Conservation (phyloP, 2,113 vertebrate genomes). For the Dasyurus viverrinus region DNA sequence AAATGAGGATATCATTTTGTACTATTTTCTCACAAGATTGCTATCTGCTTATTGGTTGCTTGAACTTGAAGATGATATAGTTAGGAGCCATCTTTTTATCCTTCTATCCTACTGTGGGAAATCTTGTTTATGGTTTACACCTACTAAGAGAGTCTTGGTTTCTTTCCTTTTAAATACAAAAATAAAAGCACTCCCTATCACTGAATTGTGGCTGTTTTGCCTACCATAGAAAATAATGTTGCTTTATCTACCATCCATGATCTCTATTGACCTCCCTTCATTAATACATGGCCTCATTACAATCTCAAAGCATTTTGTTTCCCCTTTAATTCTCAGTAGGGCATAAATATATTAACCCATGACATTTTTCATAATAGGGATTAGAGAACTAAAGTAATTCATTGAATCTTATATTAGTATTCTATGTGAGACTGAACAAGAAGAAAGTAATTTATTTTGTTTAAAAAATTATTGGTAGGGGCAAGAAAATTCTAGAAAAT, state of each 20-base stretch:
- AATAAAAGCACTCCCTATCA: constrained; percentile 45
- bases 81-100: constrained; percentile 27
- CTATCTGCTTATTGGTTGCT: background rate
- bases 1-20: constrained; percentile 10
- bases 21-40: background rate
- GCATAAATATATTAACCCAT: constrained; percentile 69
- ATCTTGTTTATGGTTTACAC: constrained; percentile 53
- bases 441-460: constrained; percentile 48
- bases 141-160: constrained; percentile 5
- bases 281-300: constrained; percentile 65
- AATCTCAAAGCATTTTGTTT: constrained; percentile 60
- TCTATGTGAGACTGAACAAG: background rate
- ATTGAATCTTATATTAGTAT: constrained; percentile 22
- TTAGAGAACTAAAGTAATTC: constrained; percentile 44
- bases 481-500: constrained; percentile 13
- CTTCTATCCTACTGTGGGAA: constrained; percentile 49
- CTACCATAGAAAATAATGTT: constrained; percentile 5
- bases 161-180: constrained; percentile 60
- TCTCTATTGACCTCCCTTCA: constrained; percentile 45
- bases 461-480: background rate
- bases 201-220: constrained; percentile 49
- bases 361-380: constrained; percentile 70
- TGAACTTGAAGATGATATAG: constrained; percentile 20
- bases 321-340: constrained; percentile 72
- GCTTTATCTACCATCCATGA: constrained; percentile 21